Percentiles rank a stretch among this genome's conserved stretches.
Conservation (phyloP, 2,113 vertebrate genomes). For the Catharus minimus region DNA sequence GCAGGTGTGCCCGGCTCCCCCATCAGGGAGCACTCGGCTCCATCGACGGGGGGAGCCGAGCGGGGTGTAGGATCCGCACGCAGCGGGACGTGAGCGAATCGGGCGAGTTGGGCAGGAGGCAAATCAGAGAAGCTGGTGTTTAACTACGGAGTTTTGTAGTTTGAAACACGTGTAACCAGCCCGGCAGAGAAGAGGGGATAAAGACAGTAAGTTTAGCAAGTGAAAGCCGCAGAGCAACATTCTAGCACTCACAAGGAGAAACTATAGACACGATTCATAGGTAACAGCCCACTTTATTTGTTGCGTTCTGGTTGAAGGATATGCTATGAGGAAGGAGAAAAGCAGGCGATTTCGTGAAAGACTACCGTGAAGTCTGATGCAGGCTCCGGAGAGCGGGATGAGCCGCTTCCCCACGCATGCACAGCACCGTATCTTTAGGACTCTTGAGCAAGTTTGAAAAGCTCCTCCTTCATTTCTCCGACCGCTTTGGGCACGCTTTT, state of each 20-base stretch:
- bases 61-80: fast-evolving
- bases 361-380: neutral
- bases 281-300: neutral
- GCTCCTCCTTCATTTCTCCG: neutral
- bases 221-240: neutral
- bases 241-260: neutral
- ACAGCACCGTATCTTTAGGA: neutral
- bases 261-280: neutral
- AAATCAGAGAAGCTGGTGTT: neutral
- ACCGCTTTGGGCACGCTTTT: neutral
- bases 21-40: neutral
- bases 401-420: neutral
- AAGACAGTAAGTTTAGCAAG: neutral
- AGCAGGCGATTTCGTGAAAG: neutral
- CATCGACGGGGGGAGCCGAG: neutral
- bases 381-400: neutral
- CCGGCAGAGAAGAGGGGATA: neutral
- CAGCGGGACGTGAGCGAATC: fast-evolving
- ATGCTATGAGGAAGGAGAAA: neutral
- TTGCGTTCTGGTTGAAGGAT: neutral
- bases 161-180: neutral
- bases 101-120: neutral
- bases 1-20: fast-evolving
- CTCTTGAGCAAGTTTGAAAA: neutral
- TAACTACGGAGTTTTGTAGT: neutral